Percentiles rank a stretch among this genome's conserved stretches.
Conservation (phyloP, 2,113 vertebrate genomes). For the Elachura formosa region DNA sequence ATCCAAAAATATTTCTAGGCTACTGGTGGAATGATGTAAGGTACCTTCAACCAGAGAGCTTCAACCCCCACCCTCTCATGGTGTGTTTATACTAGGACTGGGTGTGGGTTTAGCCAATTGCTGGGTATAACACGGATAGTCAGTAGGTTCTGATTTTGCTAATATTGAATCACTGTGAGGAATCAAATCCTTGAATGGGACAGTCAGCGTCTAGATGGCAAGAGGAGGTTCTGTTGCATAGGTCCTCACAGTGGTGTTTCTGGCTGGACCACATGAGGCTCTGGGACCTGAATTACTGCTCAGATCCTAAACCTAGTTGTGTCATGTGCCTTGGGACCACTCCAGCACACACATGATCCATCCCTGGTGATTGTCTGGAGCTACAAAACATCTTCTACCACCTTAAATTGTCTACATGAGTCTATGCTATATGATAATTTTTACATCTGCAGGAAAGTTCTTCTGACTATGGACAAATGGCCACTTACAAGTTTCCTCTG, state of each 20-base stretch:
- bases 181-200: not conserved
- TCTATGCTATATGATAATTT: not conserved
- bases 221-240: not conserved
- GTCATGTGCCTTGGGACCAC: accelerated
- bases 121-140: not conserved
- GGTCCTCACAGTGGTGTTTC: not conserved
- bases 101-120: not conserved
- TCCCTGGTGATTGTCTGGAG: not conserved
- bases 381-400: not conserved
- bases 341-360: accelerated
- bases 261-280: not conserved
- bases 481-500: not conserved
- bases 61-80: not conserved
- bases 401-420: not conserved
- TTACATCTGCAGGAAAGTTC: not conserved
- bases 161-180: not conserved
- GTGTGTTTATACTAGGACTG: not conserved
- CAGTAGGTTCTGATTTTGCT: not conserved
- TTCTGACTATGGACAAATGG: not conserved
- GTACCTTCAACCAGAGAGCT: not conserved
- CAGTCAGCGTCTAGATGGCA: not conserved
- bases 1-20: not conserved
- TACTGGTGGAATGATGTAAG: not conserved
- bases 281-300: not conserved
- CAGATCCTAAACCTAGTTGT: not conserved